Conservation (phyloP, 2,888 invertebrate species). For the Danaus chrysippus region DNA sequence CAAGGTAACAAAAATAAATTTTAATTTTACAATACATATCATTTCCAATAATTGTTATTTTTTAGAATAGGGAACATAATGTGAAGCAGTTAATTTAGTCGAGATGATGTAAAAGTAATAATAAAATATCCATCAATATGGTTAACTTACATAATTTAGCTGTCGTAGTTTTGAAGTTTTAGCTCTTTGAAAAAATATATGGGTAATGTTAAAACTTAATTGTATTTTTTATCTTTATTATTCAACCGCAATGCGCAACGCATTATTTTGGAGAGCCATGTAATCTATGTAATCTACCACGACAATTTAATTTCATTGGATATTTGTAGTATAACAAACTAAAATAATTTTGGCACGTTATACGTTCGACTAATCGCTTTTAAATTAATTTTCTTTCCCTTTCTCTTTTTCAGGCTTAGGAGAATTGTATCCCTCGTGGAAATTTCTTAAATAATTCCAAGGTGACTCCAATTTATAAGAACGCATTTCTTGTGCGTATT, state of each 20-base stretch:
- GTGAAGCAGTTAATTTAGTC: no score
- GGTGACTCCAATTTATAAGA: constrained; percentile 55
- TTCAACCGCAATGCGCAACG: constrained; percentile 23
- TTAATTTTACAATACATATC: no score
- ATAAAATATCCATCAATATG: no score
- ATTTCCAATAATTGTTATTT: no score
- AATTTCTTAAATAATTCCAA: constrained; percentile 62
- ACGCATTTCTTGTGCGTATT: constrained; percentile 60
- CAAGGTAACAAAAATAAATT: no score
- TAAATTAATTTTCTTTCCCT: neutral
- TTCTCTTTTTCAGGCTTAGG: constrained; percentile 36
- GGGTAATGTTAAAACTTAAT: constrained; percentile 9
- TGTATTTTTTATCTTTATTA: constrained; percentile 18
- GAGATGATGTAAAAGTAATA: no score
- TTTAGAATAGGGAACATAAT: no score
- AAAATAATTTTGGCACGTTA: neutral
- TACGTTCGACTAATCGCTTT: neutral
- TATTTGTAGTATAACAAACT: neutral
- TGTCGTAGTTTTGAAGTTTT: neutral
- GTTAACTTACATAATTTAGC: no score
- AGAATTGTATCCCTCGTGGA: constrained; percentile 55
- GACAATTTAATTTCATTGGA: neutral
- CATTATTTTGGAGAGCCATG: constrained; percentile 10
- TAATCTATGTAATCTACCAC: neutral
- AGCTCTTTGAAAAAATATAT: constrained; percentile 13